Conservation (phyloP, 92 coral and sea anemone genomes). For the Epizoanthus scotinus region DNA sequence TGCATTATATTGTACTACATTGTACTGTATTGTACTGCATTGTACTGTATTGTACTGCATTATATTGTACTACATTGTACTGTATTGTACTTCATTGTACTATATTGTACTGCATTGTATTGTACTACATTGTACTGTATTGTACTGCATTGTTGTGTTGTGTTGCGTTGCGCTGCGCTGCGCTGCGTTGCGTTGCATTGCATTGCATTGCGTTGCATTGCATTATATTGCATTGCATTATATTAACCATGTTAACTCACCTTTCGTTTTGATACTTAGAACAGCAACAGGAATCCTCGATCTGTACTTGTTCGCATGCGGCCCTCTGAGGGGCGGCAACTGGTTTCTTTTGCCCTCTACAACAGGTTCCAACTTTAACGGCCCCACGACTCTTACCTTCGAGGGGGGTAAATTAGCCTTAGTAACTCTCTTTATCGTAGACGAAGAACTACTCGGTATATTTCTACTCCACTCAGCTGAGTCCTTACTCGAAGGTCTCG, state of each 20-base stretch:
- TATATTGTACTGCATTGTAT: too few species aligned
- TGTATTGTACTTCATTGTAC: too few species aligned
- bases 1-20: too few species aligned
- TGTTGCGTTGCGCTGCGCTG: too few species aligned
- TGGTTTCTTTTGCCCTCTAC: conserved; percentile 1
- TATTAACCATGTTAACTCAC: background rate
- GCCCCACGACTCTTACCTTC: conserved; percentile 24
- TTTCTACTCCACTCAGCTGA: background rate
- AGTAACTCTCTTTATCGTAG: background rate
- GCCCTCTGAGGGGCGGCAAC: conserved; percentile 9
- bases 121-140: too few species aligned
- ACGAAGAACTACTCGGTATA: background rate
- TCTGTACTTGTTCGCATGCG: background rate
- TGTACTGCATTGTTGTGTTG: too few species aligned
- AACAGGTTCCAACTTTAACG: conserved; percentile 8
- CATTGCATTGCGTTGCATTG: too few species aligned
- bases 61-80: too few species aligned
- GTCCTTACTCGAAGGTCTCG: conserved; percentile 25
- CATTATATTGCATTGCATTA: too few species aligned
- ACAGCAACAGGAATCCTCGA: conserved; percentile 8
- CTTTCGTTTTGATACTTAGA: conserved; percentile 8
- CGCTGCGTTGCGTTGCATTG: too few species aligned
- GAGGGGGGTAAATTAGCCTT: conserved; percentile 12
- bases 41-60: too few species aligned
- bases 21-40: too few species aligned